Evolutionary conservation across 2,888 invertebrate species (phyloP).

Genomic region (Aphidius colemani): DNA sequence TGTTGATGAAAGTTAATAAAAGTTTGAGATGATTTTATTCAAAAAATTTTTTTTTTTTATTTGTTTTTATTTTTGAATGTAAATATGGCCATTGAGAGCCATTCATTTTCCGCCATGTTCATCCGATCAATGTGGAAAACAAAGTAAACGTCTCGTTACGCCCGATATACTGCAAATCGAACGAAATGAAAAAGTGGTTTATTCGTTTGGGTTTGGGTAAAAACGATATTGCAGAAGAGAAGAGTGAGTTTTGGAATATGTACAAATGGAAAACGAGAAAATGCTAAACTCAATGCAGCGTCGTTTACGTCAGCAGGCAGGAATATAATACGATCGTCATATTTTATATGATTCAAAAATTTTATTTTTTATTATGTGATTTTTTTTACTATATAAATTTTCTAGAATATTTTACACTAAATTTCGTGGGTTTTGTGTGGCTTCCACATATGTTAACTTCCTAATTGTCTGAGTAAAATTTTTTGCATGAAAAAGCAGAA

Average conservation of each 20-base stretch:
- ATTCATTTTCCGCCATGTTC: not conserved
- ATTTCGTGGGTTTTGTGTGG: slow-evolving; percentile 21
- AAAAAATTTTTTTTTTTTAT: not conserved
- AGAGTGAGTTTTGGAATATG: not conserved
- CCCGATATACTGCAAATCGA: slow-evolving; percentile 21
- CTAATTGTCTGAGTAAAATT: too few relatives aligned
- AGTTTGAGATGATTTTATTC: not conserved
- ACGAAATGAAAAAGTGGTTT: slow-evolving; percentile 12
- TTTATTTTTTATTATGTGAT: too few relatives aligned
- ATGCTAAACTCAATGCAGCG: slow-evolving; percentile 28
- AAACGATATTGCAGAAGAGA: not conserved
- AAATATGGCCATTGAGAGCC: not conserved
- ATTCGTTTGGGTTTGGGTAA: not conserved
- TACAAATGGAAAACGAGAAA: slow-evolving; percentile 17
- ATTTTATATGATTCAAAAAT: slow-evolving; percentile 35
- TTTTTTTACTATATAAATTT: too few relatives aligned
- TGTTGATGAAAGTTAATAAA: not conserved
- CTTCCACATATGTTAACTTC: not conserved
- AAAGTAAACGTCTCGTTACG: slow-evolving; percentile 20
- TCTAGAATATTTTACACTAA: slow-evolving; percentile 24
- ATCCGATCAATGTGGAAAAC: slow-evolving; percentile 11
- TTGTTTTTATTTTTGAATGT: not conserved
- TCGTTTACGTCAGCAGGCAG: slow-evolving; percentile 28
- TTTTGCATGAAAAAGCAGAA: too few relatives aligned
- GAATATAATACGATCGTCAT: slow-evolving; percentile 39